Evolutionary conservation across 2,797 vertebrate species (phyloP), one percentile per base, ranked within the genome.

Genomic region (Halcyon smyrnensis): DNA sequence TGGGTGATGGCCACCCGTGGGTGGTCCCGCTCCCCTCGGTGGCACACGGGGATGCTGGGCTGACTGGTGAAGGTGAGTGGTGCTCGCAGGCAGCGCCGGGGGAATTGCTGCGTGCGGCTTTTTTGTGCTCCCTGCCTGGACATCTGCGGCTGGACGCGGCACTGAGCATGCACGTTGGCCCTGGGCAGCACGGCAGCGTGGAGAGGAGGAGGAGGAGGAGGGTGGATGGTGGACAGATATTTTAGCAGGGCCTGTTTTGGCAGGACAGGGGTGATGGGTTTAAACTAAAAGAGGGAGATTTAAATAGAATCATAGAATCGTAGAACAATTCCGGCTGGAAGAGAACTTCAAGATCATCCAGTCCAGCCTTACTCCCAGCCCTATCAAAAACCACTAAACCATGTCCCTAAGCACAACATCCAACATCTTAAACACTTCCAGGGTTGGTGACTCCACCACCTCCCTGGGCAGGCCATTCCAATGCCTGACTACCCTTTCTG

Each of bases 21-120:
- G 12, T 3, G 69, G 11, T 60, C 19, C 37, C 3, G 2, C 57
- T 7, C 30, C 2, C 16, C 43, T 8, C 10, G 6, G 0, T 0
- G 2, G 8, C 48, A 4, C 5, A 1, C 2, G 8, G 1, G 24
- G 45, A 34, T 8, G 32, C 48, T 7, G 17, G 54, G 57, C 5
- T 34, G 57, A 8, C 4, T 18, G 3, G 32, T 34, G 65, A 5
- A 6, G 9, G 45, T 2, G 37, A 41, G 60, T 32, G 6, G 4
- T 6, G 81, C 65, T 43, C 14, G 4, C 23, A 15, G 51, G 70
- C 56, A 34, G 43, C 8, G 3, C n/a, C 37, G 2, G 19, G 36
- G 84, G 87, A 32, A 13, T 43, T 12, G 77, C 87, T 92, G 84
- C 15, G 18, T 87, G 74, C 53, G 11, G 67, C 15, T 53, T 48